Conservation (phyloP, 1,140 invertebrate species). For the Scaptomyza pallida region DNA sequence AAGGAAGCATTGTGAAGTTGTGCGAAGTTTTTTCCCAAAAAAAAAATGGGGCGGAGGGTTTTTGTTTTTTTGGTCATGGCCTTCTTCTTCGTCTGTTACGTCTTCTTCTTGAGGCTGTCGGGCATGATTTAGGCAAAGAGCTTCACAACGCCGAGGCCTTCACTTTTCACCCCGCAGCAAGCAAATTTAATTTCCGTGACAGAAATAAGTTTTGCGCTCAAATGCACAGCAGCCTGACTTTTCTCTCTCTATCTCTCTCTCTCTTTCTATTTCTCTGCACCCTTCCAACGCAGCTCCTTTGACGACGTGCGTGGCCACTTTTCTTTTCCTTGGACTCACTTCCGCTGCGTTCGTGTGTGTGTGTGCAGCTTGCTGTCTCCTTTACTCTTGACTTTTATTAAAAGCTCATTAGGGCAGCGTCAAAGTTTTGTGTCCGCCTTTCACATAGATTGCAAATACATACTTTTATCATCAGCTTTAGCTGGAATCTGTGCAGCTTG, state of each 20-base stretch:
- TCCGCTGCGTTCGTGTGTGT: slow-evolving; percentile 36
- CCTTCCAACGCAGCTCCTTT: slow-evolving; percentile 4
- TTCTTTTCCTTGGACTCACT: slow-evolving; percentile 25
- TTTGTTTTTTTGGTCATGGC: slow-evolving; percentile 36
- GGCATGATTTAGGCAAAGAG: slow-evolving; percentile 81
- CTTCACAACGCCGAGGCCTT: slow-evolving; percentile 47
- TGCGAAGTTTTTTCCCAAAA: slow-evolving; percentile 61
- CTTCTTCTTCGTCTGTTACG: too few species aligned
- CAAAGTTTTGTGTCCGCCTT: slow-evolving; percentile 62
- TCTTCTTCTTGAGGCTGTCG: slow-evolving; percentile 50
- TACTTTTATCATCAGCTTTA: neutral
- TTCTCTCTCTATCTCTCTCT: neutral
- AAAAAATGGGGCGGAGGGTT: slow-evolving; percentile 6
- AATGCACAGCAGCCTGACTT: slow-evolving; percentile 63
- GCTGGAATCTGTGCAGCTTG: slow-evolving; percentile 10
- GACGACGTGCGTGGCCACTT: slow-evolving; percentile 57
- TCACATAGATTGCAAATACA: slow-evolving; percentile 29
- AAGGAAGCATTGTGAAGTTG: slow-evolving; percentile 54
- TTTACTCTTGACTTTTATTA: slow-evolving; percentile 74
- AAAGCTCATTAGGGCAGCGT: slow-evolving; percentile 75
- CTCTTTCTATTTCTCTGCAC: neutral
- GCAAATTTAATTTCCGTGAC: slow-evolving; percentile 83
- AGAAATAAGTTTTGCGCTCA: slow-evolving; percentile 82
- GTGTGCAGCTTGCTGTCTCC: slow-evolving; percentile 33
- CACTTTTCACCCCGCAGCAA: slow-evolving; percentile 62